Conservation (phyloP, 2,888 invertebrate species). For the Ochropleura plecta region DNA sequence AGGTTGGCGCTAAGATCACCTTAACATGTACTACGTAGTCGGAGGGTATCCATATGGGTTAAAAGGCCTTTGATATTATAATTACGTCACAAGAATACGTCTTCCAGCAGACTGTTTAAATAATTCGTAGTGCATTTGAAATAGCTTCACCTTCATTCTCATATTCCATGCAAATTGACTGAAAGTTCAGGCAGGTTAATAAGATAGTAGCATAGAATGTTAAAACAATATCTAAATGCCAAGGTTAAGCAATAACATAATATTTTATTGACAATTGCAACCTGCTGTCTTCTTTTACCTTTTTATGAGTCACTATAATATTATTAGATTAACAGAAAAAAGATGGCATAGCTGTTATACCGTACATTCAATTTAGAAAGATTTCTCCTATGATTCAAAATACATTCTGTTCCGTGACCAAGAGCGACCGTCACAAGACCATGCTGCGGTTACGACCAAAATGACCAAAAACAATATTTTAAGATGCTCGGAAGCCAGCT, state of each 20-base stretch:
- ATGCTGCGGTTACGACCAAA: too few species aligned
- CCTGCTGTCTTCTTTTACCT: too few species aligned
- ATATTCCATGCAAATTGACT: conserved; percentile 35
- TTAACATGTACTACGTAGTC: not conserved
- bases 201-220: conserved; percentile 15
- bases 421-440: too few species aligned
- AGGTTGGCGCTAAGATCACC: not conserved
- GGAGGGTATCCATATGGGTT: not conserved
- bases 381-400: not conserved
- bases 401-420: too few species aligned
- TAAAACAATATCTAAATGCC: conserved; percentile 19
- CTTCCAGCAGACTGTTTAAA: not conserved
- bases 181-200: conserved; percentile 19
- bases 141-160: conserved; percentile 8
- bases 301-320: not conserved
- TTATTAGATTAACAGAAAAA: not conserved
- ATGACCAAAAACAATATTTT: too few species aligned
- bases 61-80: not conserved
- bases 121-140: conserved; percentile 2
- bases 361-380: conserved; percentile 2
- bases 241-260: not conserved
- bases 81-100: not conserved
- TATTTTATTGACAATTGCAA: not conserved
- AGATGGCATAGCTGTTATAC: not conserved
- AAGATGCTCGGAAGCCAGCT: too few species aligned